Evolutionary conservation across 2,797 vertebrate genomes (phyloP), one percentile per base, ranked within the genome.

Genomic region (Sebastes paucispinis): DNA sequence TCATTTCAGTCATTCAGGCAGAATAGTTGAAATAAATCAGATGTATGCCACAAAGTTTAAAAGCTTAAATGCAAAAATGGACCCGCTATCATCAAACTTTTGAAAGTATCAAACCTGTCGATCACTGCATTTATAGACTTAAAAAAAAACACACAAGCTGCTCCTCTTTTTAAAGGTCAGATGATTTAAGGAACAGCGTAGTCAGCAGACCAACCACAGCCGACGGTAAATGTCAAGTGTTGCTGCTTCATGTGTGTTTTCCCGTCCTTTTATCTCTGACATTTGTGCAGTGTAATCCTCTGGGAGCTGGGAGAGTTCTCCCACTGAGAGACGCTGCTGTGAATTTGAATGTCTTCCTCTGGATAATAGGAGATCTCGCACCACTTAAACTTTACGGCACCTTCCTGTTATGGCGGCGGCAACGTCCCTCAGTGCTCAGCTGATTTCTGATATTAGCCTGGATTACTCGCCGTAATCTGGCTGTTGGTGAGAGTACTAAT

Each of bases 211-310:
- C 70, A 10, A 84, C n/a, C 80, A 1, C 81, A 75, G 86, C 79
- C 7, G 10, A 55, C 27, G 57, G 73, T 83, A 90, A 94, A 93
- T 94, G 93, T 92, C 94, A 94, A 92, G 90, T 91, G 88, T 85
- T 87, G 87, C 88, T 36, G 82, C 91, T 88, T 90, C 90, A 85
- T 91, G 90, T 92, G 83, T 90, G 86, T 84, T 90, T 92, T 87
- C 78, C 73, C 79, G 12, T 89, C 78, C 67, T 57, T 84, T 87
- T 86, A 82, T 90, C 84, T 60, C 69, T 92, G 91, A 92, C 89
- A 92, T 94, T 92, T 93, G 89, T 87, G 84, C 85, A 43, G 82
- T 18, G 80, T 91, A 74, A 88, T 89, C 87, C 89, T 82, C 39
- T 18, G 89, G 77, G 90, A 89, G 68, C 75, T 6, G 62, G 31